These are phyloP conservation scores for Ruditapes philippinarum DNA, from an alignment of 1,140 invertebrate species.

Conservation along the genomic window DNA sequence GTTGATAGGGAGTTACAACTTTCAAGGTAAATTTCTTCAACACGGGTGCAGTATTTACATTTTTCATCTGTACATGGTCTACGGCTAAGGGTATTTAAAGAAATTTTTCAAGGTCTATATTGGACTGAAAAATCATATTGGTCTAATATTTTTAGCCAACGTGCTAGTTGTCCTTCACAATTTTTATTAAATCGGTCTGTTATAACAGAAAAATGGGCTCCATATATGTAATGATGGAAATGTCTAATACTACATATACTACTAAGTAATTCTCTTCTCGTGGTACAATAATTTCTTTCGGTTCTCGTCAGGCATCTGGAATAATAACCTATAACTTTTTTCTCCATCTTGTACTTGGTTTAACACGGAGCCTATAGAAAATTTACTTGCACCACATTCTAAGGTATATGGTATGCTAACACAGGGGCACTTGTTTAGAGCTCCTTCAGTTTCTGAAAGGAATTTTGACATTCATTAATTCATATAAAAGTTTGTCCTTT, in stretches of 20 bases:
- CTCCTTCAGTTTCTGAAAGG: background rate
- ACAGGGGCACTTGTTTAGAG: background rate
- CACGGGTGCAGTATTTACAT: no score
- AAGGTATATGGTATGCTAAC: background rate
- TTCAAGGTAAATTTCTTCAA: no score
- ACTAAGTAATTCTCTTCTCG: slow-evolving; percentile 71
- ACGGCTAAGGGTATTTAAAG: no score
- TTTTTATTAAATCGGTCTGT: no score
- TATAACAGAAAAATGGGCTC: slow-evolving; percentile 59
- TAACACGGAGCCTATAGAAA: slow-evolving; percentile 76
- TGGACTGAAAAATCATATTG: no score
- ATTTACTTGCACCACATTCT: slow-evolving; percentile 68
- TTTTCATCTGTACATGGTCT: no score
- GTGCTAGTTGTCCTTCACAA: no score
- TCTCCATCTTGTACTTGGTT: slow-evolving; percentile 70
- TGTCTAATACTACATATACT: slow-evolving; percentile 48
- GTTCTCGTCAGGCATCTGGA: slow-evolving; percentile 69
- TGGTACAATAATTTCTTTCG: slow-evolving; percentile 87
- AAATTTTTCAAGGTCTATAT: no score
- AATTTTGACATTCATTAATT: background rate
- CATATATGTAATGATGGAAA: slow-evolving; percentile 69
- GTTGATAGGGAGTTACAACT: no score
- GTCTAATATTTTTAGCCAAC: no score
- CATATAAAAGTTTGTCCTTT: background rate
- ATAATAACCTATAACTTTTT: slow-evolving; percentile 6